Base-by-base conservation (phyloP, 2,113 vertebrate genomes). In the Paradoxurus hermaphroditus region DNA sequence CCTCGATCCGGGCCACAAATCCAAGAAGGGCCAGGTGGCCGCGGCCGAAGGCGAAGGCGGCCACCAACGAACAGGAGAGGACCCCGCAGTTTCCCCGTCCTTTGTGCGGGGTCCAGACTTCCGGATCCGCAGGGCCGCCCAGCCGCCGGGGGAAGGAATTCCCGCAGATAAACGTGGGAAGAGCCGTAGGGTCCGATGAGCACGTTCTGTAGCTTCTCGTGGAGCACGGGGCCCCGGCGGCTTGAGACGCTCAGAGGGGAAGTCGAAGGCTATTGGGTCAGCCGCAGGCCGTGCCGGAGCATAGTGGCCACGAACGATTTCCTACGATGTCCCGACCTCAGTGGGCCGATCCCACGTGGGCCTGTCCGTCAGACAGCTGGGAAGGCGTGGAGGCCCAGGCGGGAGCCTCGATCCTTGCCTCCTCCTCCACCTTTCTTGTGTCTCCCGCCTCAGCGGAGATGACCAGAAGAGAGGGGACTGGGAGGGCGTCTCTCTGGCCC, bases 311-410 rank as follows among this genome's bases (percentile, higher is more conserved):
- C n/a, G 11, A 34, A 23, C 44, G 3, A 9, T 16, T 5, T 36
- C 46, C 9, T 4, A 11, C 14, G 34, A 25, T 2, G 13, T 5
- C 16, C 34, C 27, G 0, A 0, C 0, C 39, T 59, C 14, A 2
- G 29, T 9, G 31, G 10, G 31, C 18, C 2, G 46, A 3, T 7
- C 11, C 44, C 59, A 39, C 21, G 1, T 44, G 25, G 65, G 15
- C 14, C 25, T 44, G 36, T 15, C 36, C 39, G 36, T 15, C 36
- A 46, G 6, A 13, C 31, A 25, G 25, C 0, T 41, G 39, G 12
- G 56, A 25, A n/a, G 10, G 19, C 21, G 31, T 7, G 36, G 77
- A 27, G 6, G 16, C 41, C 2, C 3, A 39, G 21, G 27, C 56
- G 41, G n/a, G 39, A 36, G 44, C 8, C 75, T 12, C 7, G 1